Evolutionary conservation across 2,888 invertebrate genomes (phyloP).

Genomic region (Thymelicus acteon): DNA sequence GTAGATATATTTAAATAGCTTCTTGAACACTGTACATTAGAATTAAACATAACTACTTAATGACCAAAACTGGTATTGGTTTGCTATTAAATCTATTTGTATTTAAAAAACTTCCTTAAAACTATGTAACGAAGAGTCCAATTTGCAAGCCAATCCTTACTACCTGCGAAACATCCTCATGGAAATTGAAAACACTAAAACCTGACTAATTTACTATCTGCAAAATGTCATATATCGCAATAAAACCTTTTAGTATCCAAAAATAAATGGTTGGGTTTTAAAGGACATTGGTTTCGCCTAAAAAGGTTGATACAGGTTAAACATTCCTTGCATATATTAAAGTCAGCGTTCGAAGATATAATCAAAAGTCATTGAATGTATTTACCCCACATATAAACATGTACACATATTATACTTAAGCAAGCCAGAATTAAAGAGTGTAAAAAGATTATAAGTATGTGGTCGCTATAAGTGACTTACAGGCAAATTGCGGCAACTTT

Average conservation of each 20-base stretch:
- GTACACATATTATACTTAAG: too few species aligned
- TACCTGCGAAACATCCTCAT: constrained; percentile 1
- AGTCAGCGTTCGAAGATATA: not conserved
- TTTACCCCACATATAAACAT: too few species aligned
- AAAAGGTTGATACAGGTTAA: constrained; percentile 12
- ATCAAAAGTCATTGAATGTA: too few species aligned
- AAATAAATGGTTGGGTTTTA: constrained; percentile 36
- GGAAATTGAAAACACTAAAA: not conserved
- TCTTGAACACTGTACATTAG: not conserved
- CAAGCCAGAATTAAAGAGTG: too few species aligned
- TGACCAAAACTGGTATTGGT: not conserved
- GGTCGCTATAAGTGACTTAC: too few species aligned
- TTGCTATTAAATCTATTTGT: not conserved
- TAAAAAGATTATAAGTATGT: not conserved
- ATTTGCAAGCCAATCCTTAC: too few species aligned
- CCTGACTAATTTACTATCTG: constrained; percentile 41
- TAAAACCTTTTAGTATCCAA: constrained; percentile 48
- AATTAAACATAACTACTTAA: not conserved
- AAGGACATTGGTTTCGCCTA: constrained; percentile 26
- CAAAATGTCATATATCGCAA: constrained; percentile 42
- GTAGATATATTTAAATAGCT: not conserved
- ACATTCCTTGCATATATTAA: constrained; percentile 29
- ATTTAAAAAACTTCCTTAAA: not conserved
- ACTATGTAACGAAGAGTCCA: not conserved
- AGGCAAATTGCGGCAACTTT: not conserved